Evolutionary conservation across 2,888 invertebrate species (phyloP).

Genomic region (Polydrusus cervinus): DNA sequence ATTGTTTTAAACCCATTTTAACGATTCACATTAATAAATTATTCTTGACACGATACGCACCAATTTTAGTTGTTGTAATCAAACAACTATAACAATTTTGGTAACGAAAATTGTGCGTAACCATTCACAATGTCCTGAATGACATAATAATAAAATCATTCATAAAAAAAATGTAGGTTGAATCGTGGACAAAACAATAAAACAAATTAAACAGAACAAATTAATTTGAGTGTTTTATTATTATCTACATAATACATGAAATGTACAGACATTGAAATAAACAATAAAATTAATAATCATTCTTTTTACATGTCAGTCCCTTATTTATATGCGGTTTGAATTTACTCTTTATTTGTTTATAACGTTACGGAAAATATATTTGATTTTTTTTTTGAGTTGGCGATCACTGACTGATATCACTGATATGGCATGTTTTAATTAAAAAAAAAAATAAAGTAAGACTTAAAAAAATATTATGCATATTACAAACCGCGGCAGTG

Average conservation of each 20-base stretch:
- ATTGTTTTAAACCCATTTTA: constrained; percentile 16
- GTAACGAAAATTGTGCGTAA: constrained; percentile 18
- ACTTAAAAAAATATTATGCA: too few species aligned
- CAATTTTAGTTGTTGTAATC: constrained; percentile 14
- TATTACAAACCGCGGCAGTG: too few species aligned
- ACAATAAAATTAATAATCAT: constrained; percentile 59
- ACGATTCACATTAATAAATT: constrained; percentile 15
- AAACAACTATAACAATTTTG: constrained; percentile 25
- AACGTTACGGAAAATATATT: constrained; percentile 3
- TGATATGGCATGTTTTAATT: background rate
- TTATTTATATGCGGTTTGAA: constrained; percentile 43
- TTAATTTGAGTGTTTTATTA: constrained; percentile 31
- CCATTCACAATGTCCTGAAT: background rate
- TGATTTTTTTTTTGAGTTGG: too few species aligned
- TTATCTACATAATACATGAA: constrained; percentile 61
- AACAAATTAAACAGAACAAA: constrained; percentile 19
- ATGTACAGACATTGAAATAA: constrained; percentile 64
- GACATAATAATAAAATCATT: constrained; percentile 1
- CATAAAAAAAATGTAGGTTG: constrained; percentile 5
- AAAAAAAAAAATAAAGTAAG: too few species aligned
- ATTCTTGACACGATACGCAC: constrained; percentile 24
- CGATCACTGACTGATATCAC: too few species aligned
- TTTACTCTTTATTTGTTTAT: constrained; percentile 7
- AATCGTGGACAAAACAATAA: background rate
- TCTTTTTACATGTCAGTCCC: constrained; percentile 63